Evolutionary conservation across 2,797 vertebrate genomes (phyloP).

Genomic region (Otus scops): DNA sequence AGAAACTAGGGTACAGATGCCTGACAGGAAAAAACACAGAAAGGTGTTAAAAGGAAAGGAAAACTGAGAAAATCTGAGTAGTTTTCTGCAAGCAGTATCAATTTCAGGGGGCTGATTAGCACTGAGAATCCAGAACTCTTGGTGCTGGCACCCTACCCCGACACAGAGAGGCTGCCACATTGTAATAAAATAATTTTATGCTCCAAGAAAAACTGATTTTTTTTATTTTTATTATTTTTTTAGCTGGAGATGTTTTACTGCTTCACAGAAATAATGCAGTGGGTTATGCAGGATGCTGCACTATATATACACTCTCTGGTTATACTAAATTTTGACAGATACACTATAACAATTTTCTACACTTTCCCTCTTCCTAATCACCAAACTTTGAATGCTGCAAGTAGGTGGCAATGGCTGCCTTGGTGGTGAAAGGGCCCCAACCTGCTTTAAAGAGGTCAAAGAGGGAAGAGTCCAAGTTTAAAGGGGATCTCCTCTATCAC

Average conservation of each 20-base stretch:
- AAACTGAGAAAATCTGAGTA: not conserved
- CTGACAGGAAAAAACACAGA: not conserved
- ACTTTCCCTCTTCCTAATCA: not conserved
- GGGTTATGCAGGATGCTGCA: not conserved
- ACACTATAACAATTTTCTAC: not conserved
- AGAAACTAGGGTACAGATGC: not conserved
- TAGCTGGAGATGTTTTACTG: not conserved
- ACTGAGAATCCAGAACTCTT: not conserved
- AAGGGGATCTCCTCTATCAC: not conserved
- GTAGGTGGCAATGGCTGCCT: not conserved
- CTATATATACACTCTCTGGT: not conserved
- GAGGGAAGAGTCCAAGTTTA: not conserved
- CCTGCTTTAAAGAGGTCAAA: not conserved
- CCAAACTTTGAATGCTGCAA: not conserved
- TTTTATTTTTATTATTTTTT: not conserved
- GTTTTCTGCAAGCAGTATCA: not conserved
- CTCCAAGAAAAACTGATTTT: not conserved
- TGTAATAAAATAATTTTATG: not conserved
- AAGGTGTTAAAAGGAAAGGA: not conserved
- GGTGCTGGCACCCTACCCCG: not conserved
- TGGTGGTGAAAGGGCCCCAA: rapidly evolving
- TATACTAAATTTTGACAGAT: not conserved
- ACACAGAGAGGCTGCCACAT: not conserved
- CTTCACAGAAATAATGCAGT: not conserved
- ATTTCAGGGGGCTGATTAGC: not conserved